phyloP scores from a whole-genome alignment of 2,888 invertebrate species.

The Synanthedon formicaeformis region DNA sequence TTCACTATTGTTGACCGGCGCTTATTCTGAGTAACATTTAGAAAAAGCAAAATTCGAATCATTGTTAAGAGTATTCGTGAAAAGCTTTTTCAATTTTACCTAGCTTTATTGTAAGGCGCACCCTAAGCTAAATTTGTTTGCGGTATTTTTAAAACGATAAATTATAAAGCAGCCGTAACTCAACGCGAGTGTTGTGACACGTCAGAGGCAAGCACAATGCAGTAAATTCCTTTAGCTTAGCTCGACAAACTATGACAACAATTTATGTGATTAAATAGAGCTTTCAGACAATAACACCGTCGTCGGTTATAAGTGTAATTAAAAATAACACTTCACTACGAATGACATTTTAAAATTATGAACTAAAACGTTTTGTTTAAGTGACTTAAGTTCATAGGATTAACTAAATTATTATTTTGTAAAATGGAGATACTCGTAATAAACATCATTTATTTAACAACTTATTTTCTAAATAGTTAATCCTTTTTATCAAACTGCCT shows the following conservation, averaged over 20 bases:
- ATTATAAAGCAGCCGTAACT: constrained; percentile 1
- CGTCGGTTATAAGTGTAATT: not conserved
- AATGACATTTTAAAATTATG: no score
- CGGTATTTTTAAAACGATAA: constrained; percentile 2
- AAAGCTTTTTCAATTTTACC: constrained; percentile 4
- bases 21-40: no score
- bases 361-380: no score
- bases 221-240: constrained; percentile 2
- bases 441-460: no score
- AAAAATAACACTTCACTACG: not conserved
- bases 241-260: not conserved
- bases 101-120: not conserved
- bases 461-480: no score
- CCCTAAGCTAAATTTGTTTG: not conserved
- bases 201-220: constrained; percentile 4
- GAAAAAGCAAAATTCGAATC: no score
- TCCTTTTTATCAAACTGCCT: no score
- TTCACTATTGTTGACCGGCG: no score
- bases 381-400: no score
- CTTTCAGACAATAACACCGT: not conserved
- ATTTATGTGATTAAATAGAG: not conserved
- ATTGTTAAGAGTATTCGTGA: no score
- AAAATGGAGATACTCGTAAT: no score
- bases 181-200: constrained; percentile 3
- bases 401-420: no score